A percentile compares a stretch with the other conserved stretches of the same genome.
Evolutionary conservation across 37 sponge, comb jelly and placozoan species (phyloP).

Genomic region (Petrosia ficiformis): DNA sequence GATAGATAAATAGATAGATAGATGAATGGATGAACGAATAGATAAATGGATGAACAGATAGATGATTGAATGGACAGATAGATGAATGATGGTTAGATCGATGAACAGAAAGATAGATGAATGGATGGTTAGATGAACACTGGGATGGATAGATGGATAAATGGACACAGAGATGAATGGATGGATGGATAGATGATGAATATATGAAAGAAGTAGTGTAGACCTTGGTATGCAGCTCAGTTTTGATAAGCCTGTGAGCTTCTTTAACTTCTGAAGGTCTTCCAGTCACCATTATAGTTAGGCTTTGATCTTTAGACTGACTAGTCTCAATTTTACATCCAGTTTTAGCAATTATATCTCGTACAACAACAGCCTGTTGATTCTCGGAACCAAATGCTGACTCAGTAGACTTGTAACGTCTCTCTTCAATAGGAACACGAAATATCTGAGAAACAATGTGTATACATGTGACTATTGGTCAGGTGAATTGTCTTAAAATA

Average conservation of each 20-base stretch:
- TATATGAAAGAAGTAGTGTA: no score
- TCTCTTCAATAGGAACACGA: conserved; percentile 77
- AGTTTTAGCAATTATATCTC: conserved; percentile 68
- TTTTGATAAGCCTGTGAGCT: conserved; percentile 62
- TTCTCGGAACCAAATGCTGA: conserved; percentile 47
- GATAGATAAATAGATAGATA: no score
- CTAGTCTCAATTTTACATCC: conserved; percentile 77
- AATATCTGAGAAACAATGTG: conserved; percentile 78
- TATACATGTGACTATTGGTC: background rate
- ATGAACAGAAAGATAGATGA: no score
- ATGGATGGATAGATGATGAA: no score
- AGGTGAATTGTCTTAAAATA: background rate
- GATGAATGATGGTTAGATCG: no score
- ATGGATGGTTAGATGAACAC: no score
- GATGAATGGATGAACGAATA: no score
- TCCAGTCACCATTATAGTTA: conserved; percentile 91
- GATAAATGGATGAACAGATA: no score
- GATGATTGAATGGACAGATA: no score
- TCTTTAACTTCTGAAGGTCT: conserved; percentile 51
- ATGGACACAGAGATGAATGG: no score
- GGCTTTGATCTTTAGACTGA: conserved; percentile 73
- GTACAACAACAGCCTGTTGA: conserved; percentile 67
- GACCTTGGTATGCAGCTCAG: conserved; percentile 81
- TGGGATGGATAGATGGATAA: no score
- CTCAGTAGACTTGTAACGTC: conserved; percentile 45